Conservation (phyloP, 2,797 vertebrate species). For the Alectoris magna region DNA sequence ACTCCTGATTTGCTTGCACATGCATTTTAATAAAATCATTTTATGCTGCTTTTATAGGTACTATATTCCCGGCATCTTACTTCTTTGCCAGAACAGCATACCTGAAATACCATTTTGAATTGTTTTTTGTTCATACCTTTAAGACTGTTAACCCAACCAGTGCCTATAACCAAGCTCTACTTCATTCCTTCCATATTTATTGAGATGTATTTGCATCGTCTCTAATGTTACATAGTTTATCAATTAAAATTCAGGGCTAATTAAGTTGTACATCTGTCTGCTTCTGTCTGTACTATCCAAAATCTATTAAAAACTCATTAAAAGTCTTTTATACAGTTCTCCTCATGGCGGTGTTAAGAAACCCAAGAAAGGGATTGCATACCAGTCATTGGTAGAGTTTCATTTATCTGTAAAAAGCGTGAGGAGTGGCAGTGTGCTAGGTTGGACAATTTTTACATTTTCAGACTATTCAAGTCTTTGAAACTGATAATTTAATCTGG, state of each 20-base stretch:
- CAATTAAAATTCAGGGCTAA: neutral
- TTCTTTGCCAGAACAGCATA: conserved; percentile 38
- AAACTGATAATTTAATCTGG: neutral
- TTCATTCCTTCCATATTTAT: neutral
- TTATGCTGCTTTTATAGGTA: neutral
- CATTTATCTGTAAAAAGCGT: neutral
- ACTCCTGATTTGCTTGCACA: neutral
- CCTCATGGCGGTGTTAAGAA: neutral
- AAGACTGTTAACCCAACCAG: neutral
- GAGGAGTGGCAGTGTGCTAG: neutral
- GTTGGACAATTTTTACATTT: neutral
- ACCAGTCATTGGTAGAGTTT: neutral
- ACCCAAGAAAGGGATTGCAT: neutral
- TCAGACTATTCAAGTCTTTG: neutral
- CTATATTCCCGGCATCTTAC: neutral
- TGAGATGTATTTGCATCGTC: neutral
- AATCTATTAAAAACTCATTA: neutral
- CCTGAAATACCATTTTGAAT: conserved; percentile 49
- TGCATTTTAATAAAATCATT: neutral
- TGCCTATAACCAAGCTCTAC: neutral
- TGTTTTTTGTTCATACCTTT: neutral
- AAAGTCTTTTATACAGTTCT: neutral
- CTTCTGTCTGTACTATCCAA: neutral
- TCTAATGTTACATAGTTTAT: neutral
- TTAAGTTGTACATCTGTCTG: neutral